A percentile compares a stretch with the other conserved stretches of the same genome.
phyloP scores from a whole-genome alignment of 2,888 invertebrate species.

The Tineola bisselliella region DNA sequence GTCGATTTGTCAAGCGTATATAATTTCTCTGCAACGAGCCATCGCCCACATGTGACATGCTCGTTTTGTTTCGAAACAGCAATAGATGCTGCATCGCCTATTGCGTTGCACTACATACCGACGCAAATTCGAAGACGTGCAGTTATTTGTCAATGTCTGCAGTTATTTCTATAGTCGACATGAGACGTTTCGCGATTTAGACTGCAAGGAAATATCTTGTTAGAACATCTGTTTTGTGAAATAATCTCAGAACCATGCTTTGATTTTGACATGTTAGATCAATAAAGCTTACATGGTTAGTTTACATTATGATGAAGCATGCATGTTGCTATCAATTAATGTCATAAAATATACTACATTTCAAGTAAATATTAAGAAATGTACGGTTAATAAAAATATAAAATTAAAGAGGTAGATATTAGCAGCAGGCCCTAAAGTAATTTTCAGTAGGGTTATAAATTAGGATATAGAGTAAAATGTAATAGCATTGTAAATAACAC shows the following conservation, averaged over 20 bases:
- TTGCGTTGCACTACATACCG: slow-evolving; percentile 25
- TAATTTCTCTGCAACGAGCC: slow-evolving; percentile 35
- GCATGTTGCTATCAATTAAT: background rate
- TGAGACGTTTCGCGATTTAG: slow-evolving; percentile 7
- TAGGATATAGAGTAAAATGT: background rate
- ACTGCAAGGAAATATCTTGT: slow-evolving; percentile 14
- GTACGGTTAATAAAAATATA: background rate
- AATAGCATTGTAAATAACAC: background rate
- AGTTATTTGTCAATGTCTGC: slow-evolving; percentile 30
- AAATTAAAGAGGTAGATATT: too few relatives aligned
- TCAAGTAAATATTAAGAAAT: background rate
- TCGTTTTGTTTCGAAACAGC: slow-evolving; percentile 24
- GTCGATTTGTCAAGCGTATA: slow-evolving; percentile 44
- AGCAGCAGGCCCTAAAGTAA: too few relatives aligned
- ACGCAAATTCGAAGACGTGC: slow-evolving; percentile 27
- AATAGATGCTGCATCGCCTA: slow-evolving; percentile 19
- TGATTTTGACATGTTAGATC: background rate
- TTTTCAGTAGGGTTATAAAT: too few relatives aligned
- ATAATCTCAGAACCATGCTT: background rate
- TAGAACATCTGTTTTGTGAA: slow-evolving; percentile 13
- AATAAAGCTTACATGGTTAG: background rate
- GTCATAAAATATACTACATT: background rate
- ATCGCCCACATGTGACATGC: slow-evolving; percentile 21
- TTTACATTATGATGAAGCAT: background rate
- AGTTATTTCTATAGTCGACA: slow-evolving; percentile 28